Percentiles rank a stretch among this genome's conserved stretches.
phyloP scores from a whole-genome alignment of 2,888 invertebrate genomes.

The Caenorhabditis sp. region DNA sequence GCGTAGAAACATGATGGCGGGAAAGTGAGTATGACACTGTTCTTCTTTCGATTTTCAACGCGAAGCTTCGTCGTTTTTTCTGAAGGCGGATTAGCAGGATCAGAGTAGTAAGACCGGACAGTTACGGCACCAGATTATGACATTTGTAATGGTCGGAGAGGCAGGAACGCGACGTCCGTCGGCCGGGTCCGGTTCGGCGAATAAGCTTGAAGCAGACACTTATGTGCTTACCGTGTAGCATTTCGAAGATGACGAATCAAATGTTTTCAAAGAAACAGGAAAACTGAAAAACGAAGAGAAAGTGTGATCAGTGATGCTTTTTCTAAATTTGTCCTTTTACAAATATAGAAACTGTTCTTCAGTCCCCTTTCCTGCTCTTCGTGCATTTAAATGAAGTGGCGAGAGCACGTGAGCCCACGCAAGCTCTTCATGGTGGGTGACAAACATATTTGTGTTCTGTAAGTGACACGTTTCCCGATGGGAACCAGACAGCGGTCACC shows the following conservation, averaged over 20 bases:
- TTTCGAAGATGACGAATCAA: conserved; percentile 34
- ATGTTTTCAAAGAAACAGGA: neutral
- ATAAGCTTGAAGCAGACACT: conserved; percentile 54
- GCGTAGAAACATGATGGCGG: conserved; percentile 24
- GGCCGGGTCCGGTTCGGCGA: conserved; percentile 45
- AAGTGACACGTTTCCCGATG: conserved; percentile 8
- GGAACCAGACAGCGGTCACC: neutral
- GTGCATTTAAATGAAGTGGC: conserved; percentile 9
- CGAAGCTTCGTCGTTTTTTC: conserved; percentile 27
- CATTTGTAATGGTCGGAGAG: conserved; percentile 47
- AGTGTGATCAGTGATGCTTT: neutral
- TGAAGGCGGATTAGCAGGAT: conserved; percentile 47
- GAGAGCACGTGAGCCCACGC: conserved; percentile 1
- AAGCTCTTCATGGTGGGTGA: neutral
- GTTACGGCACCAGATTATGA: conserved; percentile 53
- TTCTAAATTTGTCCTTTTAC: neutral
- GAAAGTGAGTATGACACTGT: neutral
- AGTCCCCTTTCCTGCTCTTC: neutral
- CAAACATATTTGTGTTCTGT: neutral
- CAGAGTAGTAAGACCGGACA: conserved; percentile 20
- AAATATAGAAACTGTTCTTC: conserved; percentile 3
- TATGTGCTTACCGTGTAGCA: conserved; percentile 46
- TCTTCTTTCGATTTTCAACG: conserved; percentile 3
- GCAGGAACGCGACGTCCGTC: conserved; percentile 16
- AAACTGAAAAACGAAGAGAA: neutral